A percentile compares a stretch with the other conserved stretches of the same genome.
Evolutionary conservation across 2,113 vertebrate species (phyloP).

Genomic region (Alces alces): DNA sequence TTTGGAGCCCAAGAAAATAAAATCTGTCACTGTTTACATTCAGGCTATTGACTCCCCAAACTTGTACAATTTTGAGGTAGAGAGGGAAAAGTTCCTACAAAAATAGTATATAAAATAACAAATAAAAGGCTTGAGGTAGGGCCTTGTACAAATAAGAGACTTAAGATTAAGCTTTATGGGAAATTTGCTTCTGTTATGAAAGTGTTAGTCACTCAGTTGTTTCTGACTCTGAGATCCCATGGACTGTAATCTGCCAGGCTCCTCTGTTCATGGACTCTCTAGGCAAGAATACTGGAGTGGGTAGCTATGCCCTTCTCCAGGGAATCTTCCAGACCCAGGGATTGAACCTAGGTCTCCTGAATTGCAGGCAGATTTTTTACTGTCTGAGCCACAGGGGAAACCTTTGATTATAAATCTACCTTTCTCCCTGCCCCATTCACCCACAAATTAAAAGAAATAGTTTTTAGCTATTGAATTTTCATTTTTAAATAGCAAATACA

Average conservation of each 20-base stretch:
- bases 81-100: neutral
- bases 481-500: neutral
- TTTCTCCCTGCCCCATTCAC: rapidly evolving
- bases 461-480: neutral
- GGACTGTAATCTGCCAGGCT: neutral
- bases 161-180: neutral
- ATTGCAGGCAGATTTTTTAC: neutral
- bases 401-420: neutral
- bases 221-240: neutral
- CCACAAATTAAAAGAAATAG: neutral
- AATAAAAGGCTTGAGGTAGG: neutral
- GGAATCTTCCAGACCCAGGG: neutral
- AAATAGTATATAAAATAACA: neutral
- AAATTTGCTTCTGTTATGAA: neutral
- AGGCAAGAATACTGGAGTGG: neutral
- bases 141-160: neutral
- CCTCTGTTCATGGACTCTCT: neutral
- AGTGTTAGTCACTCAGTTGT: neutral
- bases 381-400: neutral
- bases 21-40: neutral
- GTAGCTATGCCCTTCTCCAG: neutral
- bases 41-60: neutral
- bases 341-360: neutral
- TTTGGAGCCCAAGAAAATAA: neutral
- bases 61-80: neutral